Conservation (phyloP, 2,797 vertebrate species). For the Sphenodon punctatus region DNA sequence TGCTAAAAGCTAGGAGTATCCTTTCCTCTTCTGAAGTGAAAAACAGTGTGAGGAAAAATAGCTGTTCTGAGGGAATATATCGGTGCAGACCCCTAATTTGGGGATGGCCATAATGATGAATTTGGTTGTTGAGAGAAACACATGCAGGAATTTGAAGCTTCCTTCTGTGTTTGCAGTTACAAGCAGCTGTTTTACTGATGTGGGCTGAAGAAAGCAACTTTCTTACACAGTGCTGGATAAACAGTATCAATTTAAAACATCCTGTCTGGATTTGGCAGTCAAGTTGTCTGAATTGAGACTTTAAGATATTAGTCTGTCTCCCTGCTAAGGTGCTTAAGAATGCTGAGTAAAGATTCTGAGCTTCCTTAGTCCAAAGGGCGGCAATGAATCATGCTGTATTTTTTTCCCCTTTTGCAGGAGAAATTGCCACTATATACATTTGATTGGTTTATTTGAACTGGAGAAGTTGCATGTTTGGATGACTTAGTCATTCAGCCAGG, state of each 20-base stretch:
- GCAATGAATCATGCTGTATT: background rate
- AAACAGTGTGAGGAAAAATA: background rate
- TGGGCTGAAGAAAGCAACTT: background rate
- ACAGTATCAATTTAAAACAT: background rate
- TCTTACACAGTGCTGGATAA: background rate
- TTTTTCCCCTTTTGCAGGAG: background rate
- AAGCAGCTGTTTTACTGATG: background rate
- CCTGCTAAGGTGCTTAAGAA: background rate
- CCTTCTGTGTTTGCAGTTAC: background rate
- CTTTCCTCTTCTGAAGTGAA: background rate
- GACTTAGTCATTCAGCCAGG: background rate
- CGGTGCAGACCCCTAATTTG: background rate
- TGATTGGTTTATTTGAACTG: background rate
- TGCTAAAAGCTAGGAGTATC: background rate
- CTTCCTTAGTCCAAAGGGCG: background rate
- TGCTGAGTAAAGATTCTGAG: fast-evolving
- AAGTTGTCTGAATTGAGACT: fast-evolving
- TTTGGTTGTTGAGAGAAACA: background rate
- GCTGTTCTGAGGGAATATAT: background rate
- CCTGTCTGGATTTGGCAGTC: fast-evolving
- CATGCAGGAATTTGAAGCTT: background rate
- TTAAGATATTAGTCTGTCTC: fast-evolving
- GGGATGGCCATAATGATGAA: background rate
- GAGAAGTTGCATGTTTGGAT: background rate
- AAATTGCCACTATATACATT: background rate